A percentile compares a stretch with the other conserved stretches of the same genome.
phyloP scores from a whole-genome alignment of 2,113 vertebrate genomes.

The Tauraco erythrolophus region DNA sequence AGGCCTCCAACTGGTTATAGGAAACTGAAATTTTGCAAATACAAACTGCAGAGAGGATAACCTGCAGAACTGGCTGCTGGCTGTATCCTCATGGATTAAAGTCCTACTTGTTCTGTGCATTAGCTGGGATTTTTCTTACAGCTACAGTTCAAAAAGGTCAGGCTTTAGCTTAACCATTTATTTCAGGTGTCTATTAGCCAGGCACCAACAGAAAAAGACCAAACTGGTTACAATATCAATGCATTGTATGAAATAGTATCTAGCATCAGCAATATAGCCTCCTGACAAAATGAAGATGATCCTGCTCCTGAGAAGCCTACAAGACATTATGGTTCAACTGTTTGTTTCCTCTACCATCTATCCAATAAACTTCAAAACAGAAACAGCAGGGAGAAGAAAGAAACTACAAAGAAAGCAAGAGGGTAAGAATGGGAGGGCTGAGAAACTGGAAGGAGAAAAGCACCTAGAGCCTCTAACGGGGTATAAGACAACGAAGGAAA shows the following conservation, averaged over 20 bases:
- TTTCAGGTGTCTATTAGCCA: background rate
- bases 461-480: background rate
- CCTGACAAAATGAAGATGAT: background rate
- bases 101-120: background rate
- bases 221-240: background rate
- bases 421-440: background rate
- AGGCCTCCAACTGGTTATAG: background rate
- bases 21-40: background rate
- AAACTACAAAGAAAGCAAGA: background rate
- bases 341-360: background rate
- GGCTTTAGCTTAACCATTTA: background rate
- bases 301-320: background rate
- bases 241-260: background rate
- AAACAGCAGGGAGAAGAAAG: background rate
- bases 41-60: background rate
- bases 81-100: background rate
- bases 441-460: background rate
- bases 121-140: background rate
- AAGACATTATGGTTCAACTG: background rate
- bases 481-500: background rate
- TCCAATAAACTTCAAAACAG: background rate
- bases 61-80: background rate
- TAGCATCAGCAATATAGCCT: background rate
- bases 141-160: background rate
- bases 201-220: background rate